phyloP scores from a whole-genome alignment of 30 jellyfish, hydroid and myxozoan species.

The Aurelia coerulea region DNA sequence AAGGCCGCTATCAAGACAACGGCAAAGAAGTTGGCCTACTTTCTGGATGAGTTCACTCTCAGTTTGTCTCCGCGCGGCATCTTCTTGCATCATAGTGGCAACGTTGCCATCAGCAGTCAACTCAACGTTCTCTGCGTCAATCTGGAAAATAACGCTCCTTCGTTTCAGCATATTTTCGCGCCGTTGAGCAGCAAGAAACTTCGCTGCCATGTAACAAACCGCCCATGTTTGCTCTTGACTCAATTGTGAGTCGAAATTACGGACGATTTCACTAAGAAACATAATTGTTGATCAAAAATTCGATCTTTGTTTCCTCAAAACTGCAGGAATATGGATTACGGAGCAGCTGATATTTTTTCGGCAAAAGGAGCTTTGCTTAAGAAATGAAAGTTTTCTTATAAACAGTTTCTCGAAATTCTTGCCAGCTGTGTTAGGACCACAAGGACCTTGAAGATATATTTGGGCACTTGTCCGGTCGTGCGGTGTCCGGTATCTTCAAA shows the following conservation, averaged over 20 bases:
- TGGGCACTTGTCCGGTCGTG: too few relatives aligned
- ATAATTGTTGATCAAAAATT: conserved; percentile 9
- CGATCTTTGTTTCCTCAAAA: too few relatives aligned
- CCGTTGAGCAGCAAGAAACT: conserved; percentile 32
- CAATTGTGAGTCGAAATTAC: conserved; percentile 77
- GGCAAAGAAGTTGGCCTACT: conserved; percentile 72
- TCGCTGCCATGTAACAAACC: conserved; percentile 65
- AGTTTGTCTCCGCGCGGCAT: conserved; percentile 53
- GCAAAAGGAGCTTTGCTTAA: too few relatives aligned
- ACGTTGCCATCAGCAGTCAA: conserved; percentile 72
- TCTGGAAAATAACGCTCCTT: conserved; percentile 21
- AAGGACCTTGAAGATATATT: too few relatives aligned
- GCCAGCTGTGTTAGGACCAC: too few relatives aligned
- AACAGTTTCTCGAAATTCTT: too few relatives aligned
- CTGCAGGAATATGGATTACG: too few relatives aligned
- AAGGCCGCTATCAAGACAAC: conserved; percentile 74
- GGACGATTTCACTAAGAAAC: conserved; percentile 77
- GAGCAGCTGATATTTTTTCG: too few relatives aligned
- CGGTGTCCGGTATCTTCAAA: too few relatives aligned
- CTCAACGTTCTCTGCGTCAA: conserved; percentile 61
- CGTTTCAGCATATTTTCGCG: conserved; percentile 61
- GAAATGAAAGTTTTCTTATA: too few relatives aligned
- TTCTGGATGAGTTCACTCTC: conserved; percentile 77
- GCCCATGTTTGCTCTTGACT: conserved; percentile 98
- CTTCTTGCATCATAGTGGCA: conserved; percentile 48